Conservation (phyloP, 2,797 vertebrate species). For the Pogonophryne albipinna region DNA sequence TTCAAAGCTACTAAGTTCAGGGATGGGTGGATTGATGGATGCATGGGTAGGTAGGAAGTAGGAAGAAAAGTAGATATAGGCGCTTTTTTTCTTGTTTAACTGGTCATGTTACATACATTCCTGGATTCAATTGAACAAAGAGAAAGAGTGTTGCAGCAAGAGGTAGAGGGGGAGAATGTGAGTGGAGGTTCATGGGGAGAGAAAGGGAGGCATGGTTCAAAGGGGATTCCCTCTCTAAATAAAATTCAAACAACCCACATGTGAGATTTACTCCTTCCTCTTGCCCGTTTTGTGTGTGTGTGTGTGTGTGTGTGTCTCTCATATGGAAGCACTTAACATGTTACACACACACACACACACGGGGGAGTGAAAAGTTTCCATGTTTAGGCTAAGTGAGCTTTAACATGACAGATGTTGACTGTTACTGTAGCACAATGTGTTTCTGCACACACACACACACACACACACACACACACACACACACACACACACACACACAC, state of each 20-base stretch:
- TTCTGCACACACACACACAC: not conserved
- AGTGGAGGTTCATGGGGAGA: not conserved
- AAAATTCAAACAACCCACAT: constrained; percentile 65
- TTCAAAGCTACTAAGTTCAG: constrained; percentile 12
- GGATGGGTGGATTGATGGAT: not conserved
- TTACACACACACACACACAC: not conserved
- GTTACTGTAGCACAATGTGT: constrained; percentile 56
- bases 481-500: too few species aligned
- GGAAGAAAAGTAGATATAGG: too few species aligned
- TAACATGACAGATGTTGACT: constrained; percentile 79
- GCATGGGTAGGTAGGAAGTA: not conserved
- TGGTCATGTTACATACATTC: constrained; percentile 32
- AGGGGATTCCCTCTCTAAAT: constrained; percentile 65
- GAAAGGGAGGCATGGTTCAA: not conserved
- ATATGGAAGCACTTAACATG: too few species aligned
- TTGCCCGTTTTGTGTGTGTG: not conserved
- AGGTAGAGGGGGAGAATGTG: not conserved
- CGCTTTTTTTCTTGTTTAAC: not conserved
- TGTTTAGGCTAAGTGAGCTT: constrained; percentile 74
- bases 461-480: too few species aligned
- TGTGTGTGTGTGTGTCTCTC: constrained; percentile 16
- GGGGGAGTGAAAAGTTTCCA: constrained; percentile 70
- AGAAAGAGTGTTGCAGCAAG: not conserved
- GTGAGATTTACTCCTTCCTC: constrained; percentile 32
- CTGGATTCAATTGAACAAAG: constrained; percentile 18